Base-by-base conservation (phyloP, 2,797 vertebrate species). In the Melopsittacus undulatus region DNA sequence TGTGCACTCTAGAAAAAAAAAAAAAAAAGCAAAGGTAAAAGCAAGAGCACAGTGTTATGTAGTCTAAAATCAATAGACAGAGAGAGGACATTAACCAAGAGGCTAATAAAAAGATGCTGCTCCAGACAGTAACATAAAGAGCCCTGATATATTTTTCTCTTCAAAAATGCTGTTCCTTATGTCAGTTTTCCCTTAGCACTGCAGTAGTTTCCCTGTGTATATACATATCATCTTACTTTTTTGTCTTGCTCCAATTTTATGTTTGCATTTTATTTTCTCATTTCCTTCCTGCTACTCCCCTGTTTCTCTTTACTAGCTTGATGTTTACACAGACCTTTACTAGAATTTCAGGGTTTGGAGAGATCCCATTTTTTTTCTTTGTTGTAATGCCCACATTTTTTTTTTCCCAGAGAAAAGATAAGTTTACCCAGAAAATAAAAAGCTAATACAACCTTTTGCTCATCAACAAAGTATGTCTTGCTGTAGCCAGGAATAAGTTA, bases 401-500 rank as follows among this genome's bases (percentile, higher is more conserved):
- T 96, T 95, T 90, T 79, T 93, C 94, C 94, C 73, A 83, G 96
- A 96, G 96, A 98, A 98, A 96, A 98, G 97, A 97, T 97, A 98
- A 98, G 97, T 98, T 98, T 98, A 97, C 97, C 96, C 89, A 97
- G 97, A 97, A 98, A 98, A 98, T 97, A 97, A 98, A 98, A 98
- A 98, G 97, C 97, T 97, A 98, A 98, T 97, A 98, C 97, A 98
- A 97, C 97, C 97, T 98, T 98, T 98, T 97, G 97, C 98, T 98
- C 97, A 98, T 98, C 97, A 97, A 97, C 97, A 98, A 97, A 98
- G 97, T 98, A 98, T 97, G 97, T 97, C 98, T 97, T 97, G 80
- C 97, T 98, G 97, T 97, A 98, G 97, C 97, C 94, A 98, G 97
- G 97, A 98, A 98, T 98, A 98, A 98, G 98, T 98, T 98, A 97